Evolutionary conservation across 2,888 invertebrate genomes (phyloP), one percentile per base, ranked within the genome.

Genomic region (Zygaena filipendulae): DNA sequence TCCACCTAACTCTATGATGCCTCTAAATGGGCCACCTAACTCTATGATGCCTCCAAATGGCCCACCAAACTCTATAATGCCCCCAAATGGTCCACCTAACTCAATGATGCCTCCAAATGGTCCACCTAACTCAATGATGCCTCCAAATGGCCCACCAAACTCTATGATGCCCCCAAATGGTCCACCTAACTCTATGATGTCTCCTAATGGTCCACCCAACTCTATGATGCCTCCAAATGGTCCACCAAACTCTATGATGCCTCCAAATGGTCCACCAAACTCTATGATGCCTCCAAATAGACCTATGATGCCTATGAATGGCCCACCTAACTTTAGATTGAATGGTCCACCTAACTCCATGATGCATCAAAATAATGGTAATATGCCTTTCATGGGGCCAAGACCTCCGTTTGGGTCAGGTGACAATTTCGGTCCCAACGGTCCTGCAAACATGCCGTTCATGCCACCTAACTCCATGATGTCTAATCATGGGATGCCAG

Each of bases 51-150:
- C 45, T 13, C 43, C 45, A 13, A 46, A 44, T 22, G 67, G 68
- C 1, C 70, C 71, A 2, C 69, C 68, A 3, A 70, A 71, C 38
- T 70, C 58, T 23, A 54, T 55, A 3, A 69, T 71, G 68, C 72
- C 70, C 0, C 69, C 53, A 3, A 42, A 52, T 38, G 53, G 50
- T 7, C 40, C 46, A 6, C 16, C 16, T 6, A 16, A 16, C 7
- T 19, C 35, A 4, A 46, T 46, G 35, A 49, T 52, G 53, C 55
- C 60, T 2, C 59, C 57, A 8, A 54, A 57, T 10, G 47, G 47
- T 21, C 46, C 50, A 27, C 49, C 57, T 11, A 12, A 16, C 7
- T 6, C n/a, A 19, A 13, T 22, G 3, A 51, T 56, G 49, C 61
- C 50, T 2, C 52, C 29, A 5, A 34, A 30, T 30, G 34, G 35